These are phyloP conservation scores for Pristionchus japonicus DNA, from an alignment of 2,888 invertebrate species.

Conservation along the genomic window DNA sequence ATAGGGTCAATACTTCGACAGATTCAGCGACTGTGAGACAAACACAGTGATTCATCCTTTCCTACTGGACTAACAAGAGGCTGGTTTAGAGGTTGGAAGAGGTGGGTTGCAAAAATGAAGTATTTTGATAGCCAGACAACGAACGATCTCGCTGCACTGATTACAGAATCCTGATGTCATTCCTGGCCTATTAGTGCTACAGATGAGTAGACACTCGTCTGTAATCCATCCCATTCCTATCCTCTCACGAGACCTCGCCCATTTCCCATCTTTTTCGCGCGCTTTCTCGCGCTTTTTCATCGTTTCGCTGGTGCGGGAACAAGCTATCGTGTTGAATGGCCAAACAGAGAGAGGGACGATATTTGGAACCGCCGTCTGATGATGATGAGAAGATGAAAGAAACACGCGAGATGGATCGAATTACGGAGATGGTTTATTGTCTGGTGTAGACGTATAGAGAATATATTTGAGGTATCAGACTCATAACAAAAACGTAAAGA, in stretches of 20 bases:
- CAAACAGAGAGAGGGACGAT: neutral
- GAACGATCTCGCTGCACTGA: too few relatives aligned
- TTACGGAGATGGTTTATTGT: neutral
- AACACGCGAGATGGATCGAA: neutral
- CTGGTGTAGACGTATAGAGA: neutral
- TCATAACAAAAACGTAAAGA: too few relatives aligned
- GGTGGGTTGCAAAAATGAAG: too few relatives aligned
- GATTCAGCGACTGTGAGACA: too few relatives aligned
- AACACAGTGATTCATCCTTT: too few relatives aligned
- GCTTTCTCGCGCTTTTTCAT: neutral
- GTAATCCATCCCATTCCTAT: neutral
- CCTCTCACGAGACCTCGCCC: neutral
- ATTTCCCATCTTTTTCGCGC: neutral
- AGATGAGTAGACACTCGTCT: neutral
- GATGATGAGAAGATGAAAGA: constrained; percentile 11
- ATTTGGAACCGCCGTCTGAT: neutral
- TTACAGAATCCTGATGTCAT: neutral
- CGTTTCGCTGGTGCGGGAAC: neutral
- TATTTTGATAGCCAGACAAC: too few relatives aligned
- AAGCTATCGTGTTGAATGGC: neutral
- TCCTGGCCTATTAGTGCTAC: neutral
- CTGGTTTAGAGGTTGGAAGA: too few relatives aligned
- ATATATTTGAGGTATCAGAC: neutral
- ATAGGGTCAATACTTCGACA: too few relatives aligned
- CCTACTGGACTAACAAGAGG: too few relatives aligned